Conservation (phyloP, 2,797 vertebrate genomes). For the Cyclopterus lumpus region DNA sequence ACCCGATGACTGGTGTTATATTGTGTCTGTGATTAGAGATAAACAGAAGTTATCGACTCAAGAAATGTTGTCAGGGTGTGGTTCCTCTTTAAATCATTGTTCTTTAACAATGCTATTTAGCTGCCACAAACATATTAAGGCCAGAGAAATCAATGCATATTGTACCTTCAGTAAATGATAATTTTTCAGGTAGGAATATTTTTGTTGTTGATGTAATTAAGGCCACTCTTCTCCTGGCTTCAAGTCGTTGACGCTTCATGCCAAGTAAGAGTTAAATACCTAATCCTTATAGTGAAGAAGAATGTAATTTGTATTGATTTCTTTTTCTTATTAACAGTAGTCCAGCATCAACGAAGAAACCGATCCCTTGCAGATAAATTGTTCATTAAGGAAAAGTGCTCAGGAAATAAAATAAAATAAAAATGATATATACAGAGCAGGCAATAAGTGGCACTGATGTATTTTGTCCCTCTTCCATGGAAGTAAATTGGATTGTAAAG, state of each 20-base stretch:
- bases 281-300: conserved; percentile 18
- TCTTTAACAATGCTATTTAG: conserved; percentile 5
- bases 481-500: conserved; percentile 66
- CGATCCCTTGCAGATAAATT: conserved; percentile 50
- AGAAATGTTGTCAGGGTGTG: background rate
- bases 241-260: background rate
- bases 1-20: background rate
- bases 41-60: background rate
- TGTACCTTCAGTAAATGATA: background rate
- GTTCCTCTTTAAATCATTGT: background rate
- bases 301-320: conserved; percentile 51
- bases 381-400: conserved; percentile 55
- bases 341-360: conserved; percentile 25
- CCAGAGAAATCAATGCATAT: background rate
- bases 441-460: conserved; percentile 55
- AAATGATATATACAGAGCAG: conserved; percentile 40
- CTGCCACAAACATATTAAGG: background rate
- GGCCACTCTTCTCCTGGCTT: conserved; percentile 1
- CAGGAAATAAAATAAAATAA: conserved; percentile 14
- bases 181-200: conserved; percentile 16
- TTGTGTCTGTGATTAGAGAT: background rate
- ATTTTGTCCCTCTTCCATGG: conserved; percentile 57
- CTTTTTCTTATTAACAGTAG: conserved; percentile 25
- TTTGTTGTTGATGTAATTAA: conserved; percentile 17
- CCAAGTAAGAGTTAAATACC: conserved; percentile 23